Evolutionary conservation across 2,888 invertebrate genomes (phyloP).

Genomic region (Nymphalis urticae): DNA sequence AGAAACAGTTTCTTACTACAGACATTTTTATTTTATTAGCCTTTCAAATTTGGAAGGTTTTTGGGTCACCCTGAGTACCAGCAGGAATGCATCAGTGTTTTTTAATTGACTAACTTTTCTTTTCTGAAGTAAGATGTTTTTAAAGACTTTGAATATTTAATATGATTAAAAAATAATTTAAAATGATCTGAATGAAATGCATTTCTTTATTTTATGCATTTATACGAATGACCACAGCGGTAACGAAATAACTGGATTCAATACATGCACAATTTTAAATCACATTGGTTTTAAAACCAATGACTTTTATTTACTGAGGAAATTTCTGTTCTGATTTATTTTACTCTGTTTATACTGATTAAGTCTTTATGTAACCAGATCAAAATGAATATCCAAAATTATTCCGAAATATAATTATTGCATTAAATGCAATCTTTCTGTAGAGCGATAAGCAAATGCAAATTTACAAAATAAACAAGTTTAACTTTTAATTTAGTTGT

Average conservation of each 20-base stretch:
- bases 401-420: neutral
- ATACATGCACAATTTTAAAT: constrained; percentile 30
- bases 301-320: constrained; percentile 30
- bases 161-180: constrained; percentile 8
- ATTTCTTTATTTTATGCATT: constrained; percentile 27
- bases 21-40: too few relatives aligned
- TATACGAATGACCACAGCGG: constrained; percentile 31
- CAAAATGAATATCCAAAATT: neutral
- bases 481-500: neutral
- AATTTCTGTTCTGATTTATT: constrained; percentile 19
- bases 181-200: constrained; percentile 14
- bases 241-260: constrained; percentile 37
- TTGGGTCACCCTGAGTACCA: too few relatives aligned
- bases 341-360: constrained; percentile 9
- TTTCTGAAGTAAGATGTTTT: too few relatives aligned
- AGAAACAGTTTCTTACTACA: too few relatives aligned
- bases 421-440: neutral
- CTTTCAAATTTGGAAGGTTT: too few relatives aligned
- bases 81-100: neutral
- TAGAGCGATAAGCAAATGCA: neutral
- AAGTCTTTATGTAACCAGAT: constrained; percentile 6
- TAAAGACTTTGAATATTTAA: neutral
- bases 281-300: constrained; percentile 35
- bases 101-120: neutral
- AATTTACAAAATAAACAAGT: neutral